phyloP scores from a whole-genome alignment of 2,888 invertebrate species.

The Dexiosoma caninum region DNA sequence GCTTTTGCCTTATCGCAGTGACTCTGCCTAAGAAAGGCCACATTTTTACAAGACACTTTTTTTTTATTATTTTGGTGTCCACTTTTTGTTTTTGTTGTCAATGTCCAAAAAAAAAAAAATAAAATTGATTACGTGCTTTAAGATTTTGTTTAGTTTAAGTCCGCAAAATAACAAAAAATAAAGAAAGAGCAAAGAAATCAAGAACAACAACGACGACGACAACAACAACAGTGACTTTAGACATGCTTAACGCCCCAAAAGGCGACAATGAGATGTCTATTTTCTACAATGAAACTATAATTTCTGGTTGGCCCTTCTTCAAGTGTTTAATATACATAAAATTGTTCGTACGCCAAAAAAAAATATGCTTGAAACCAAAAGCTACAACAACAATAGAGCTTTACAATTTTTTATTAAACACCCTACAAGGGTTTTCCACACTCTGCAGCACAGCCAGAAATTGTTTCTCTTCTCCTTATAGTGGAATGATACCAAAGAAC shows the following conservation, averaged over 20 bases:
- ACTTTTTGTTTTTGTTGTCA: slow-evolving; percentile 37
- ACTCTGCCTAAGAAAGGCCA: slow-evolving; percentile 54
- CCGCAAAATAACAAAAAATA: slow-evolving; percentile 35
- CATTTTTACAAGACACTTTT: slow-evolving; percentile 53
- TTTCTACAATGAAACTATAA: slow-evolving; percentile 64
- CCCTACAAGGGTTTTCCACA: not conserved
- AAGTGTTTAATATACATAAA: slow-evolving; percentile 49
- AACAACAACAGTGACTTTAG: slow-evolving; percentile 70
- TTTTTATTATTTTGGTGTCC: slow-evolving; percentile 25
- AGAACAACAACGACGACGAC: slow-evolving; percentile 69
- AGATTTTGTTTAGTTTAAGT: slow-evolving; percentile 43
- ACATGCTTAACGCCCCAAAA: slow-evolving; percentile 64
- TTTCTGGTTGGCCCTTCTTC: slow-evolving; percentile 61
- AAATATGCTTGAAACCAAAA: slow-evolving; percentile 31
- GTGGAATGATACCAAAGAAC: too few relatives aligned
- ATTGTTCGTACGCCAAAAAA: slow-evolving; percentile 12
- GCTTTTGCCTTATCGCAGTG: slow-evolving; percentile 46
- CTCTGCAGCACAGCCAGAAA: not conserved
- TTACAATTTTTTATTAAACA: slow-evolving; percentile 25
- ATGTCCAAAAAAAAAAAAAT: slow-evolving; percentile 43
- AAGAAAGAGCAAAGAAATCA: not conserved
- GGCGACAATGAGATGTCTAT: slow-evolving; percentile 68
- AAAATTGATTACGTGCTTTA: slow-evolving; percentile 62
- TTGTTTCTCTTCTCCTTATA: too few relatives aligned
- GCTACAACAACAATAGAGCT: slow-evolving; percentile 1